Evolutionary conservation across 2,888 invertebrate species (phyloP).

Genomic region (Chloromyia formosa): DNA sequence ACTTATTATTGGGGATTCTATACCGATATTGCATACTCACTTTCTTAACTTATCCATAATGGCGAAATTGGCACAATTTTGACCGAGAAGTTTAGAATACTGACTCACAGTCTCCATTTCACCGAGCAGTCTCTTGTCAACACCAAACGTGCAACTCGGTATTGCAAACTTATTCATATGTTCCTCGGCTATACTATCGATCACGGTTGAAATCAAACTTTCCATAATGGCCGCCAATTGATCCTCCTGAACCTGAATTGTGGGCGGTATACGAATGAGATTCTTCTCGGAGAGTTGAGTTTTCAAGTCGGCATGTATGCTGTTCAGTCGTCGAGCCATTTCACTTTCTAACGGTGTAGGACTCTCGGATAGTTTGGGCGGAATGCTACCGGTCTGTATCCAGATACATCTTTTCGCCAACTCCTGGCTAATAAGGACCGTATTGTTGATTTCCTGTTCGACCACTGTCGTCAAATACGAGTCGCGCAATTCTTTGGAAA

Average conservation of each 20-base stretch:
- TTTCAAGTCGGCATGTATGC: slow-evolving; percentile 78
- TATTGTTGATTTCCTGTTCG: slow-evolving; percentile 85
- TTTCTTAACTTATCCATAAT: slow-evolving; percentile 61
- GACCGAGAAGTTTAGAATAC: slow-evolving; percentile 74
- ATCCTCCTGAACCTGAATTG: slow-evolving; percentile 60
- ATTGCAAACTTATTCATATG: slow-evolving; percentile 69
- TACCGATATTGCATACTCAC: slow-evolving; percentile 42
- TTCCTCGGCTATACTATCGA: slow-evolving; percentile 75
- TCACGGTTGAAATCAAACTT: slow-evolving; percentile 73
- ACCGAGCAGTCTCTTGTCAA: slow-evolving; percentile 75
- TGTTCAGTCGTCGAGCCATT: slow-evolving; percentile 73
- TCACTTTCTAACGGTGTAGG: slow-evolving; percentile 71
- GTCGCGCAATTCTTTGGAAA: slow-evolving; percentile 80
- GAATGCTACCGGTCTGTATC: slow-evolving; percentile 74
- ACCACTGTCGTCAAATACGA: slow-evolving; percentile 83
- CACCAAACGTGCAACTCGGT: slow-evolving; percentile 74
- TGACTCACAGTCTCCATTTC: slow-evolving; percentile 75
- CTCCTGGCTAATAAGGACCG: slow-evolving; percentile 81
- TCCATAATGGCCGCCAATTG: slow-evolving; percentile 69
- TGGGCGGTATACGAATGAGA: slow-evolving; percentile 69
- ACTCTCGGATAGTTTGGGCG: slow-evolving; percentile 65
- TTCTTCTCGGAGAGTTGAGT: slow-evolving; percentile 78
- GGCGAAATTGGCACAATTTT: slow-evolving; percentile 66
- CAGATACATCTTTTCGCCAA: slow-evolving; percentile 82
- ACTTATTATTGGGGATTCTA: background rate